Evolutionary conservation across 2,113 vertebrate species (phyloP).

Genomic region (Lates calcarifer): DNA sequence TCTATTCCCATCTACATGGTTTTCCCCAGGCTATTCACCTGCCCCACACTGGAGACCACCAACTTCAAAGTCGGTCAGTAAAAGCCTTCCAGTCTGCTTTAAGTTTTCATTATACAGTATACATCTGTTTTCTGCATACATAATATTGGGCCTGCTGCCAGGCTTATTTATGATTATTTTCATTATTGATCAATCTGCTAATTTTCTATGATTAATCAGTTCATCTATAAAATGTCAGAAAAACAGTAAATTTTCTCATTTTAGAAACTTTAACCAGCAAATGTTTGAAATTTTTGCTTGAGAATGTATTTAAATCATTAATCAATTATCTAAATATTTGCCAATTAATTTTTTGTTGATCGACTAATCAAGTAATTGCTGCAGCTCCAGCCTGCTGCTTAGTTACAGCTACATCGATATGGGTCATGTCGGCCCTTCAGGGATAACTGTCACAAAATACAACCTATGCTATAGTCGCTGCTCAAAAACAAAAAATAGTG

Average conservation of each 20-base stretch:
- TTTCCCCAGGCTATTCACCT: slow-evolving; percentile 96
- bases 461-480: too few species aligned
- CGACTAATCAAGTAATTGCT: too few species aligned
- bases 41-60: slow-evolving; percentile 95
- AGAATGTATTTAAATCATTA: not conserved
- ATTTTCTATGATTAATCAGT: not conserved
- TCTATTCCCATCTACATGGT: slow-evolving; percentile 96
- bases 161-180: not conserved
- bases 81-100: not conserved
- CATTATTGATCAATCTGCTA: not conserved
- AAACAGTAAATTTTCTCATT: not conserved
- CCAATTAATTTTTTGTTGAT: too few species aligned
- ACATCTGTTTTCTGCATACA: too few species aligned
- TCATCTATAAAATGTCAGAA: not conserved
- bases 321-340: not conserved
- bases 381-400: too few species aligned
- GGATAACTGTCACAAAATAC: too few species aligned
- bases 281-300: too few species aligned
- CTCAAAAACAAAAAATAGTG: too few species aligned
- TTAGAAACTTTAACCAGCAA: too few species aligned
- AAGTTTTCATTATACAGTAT: not conserved
- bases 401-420: not conserved
- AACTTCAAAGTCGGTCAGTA: slow-evolving; percentile 98
- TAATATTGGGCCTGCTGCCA: too few species aligned
- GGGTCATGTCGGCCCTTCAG: too few species aligned